Evolutionary conservation across 2,113 vertebrate genomes (phyloP), one percentile per base, ranked within the genome.

Genomic region (Eulacestoma nigropectus): DNA sequence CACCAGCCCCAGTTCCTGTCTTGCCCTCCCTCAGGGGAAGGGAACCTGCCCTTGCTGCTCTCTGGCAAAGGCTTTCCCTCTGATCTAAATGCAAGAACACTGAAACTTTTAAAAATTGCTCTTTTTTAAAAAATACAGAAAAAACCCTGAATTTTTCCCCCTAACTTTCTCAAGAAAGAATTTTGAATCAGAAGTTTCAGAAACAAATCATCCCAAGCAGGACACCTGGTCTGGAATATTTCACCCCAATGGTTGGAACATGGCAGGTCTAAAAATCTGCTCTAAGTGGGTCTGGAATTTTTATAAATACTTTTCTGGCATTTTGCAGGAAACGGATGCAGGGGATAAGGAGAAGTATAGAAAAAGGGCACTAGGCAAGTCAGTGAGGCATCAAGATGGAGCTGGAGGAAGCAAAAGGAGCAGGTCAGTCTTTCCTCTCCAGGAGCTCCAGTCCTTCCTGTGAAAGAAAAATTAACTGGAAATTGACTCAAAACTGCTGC

Each of bases 31-130:
- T 55, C 27, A 30, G 27, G 29, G 23, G 10, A 78, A 42, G 14
- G 53, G 29, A 88, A 63, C 13, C 16, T 65, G 59, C 35, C 35
- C 72, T 72, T 70, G 46, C 32, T 77, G 42, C 49, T 94, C 33
- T 56, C 64, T 55, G 41, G 23, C 15, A 70, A 32, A 67, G 18
- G 9, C 22, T 53, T 83, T 49, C 39, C 15, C 30, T 59, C 57
- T 50, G 33, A 87, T 41, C 22, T 55, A 70, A 83, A 80, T 0
- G 0, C 0, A 0, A 76, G 25, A 33, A 57, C 25, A 64, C 7
- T 4, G 4, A 76, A 70, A 27, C 20, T 55, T 89, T 32, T 27
- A 15, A 65, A 57, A 87, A 62, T 4, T 6, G 44, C 2, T 3
- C 4, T 16, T 83, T 52, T 42, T 26, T 2, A 0, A 5, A 42